Conservation (phyloP, 2,113 vertebrate species). For the Otocyon megalotis region DNA sequence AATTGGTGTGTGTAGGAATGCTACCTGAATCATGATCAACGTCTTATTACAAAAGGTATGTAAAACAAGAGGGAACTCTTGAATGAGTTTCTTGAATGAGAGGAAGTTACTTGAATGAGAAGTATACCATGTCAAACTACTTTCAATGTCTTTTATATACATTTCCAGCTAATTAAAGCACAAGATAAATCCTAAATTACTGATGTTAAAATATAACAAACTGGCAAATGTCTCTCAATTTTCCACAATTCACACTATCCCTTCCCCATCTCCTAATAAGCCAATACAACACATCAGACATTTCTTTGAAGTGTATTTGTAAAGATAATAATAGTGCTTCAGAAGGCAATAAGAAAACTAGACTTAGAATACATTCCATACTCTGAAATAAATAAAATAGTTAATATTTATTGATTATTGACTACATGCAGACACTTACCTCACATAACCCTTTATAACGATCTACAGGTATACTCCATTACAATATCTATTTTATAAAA, state of each 20-base stretch:
- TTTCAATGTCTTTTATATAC: background rate
- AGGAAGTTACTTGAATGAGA: background rate
- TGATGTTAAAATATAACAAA: background rate
- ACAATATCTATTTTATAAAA: background rate
- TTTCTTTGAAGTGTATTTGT: background rate
- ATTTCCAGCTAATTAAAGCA: background rate
- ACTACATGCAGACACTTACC: background rate
- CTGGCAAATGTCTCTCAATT: background rate
- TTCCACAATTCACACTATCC: background rate
- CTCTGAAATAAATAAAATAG: background rate
- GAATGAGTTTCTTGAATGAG: background rate
- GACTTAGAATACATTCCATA: background rate
- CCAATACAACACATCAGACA: background rate
- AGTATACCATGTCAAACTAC: background rate
- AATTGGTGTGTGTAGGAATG: background rate
- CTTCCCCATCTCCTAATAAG: background rate
- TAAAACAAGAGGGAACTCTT: background rate
- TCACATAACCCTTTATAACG: background rate
- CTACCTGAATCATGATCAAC: background rate
- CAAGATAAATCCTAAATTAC: background rate
- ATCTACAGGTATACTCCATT: background rate
- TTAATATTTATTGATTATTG: background rate
- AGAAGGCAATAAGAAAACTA: background rate
- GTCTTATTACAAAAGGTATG: background rate
- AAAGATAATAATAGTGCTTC: background rate